These are phyloP conservation scores for Hydrocynus forskahlii DNA, from an alignment of 2,797 vertebrate genomes.

Conservation along the genomic window DNA sequence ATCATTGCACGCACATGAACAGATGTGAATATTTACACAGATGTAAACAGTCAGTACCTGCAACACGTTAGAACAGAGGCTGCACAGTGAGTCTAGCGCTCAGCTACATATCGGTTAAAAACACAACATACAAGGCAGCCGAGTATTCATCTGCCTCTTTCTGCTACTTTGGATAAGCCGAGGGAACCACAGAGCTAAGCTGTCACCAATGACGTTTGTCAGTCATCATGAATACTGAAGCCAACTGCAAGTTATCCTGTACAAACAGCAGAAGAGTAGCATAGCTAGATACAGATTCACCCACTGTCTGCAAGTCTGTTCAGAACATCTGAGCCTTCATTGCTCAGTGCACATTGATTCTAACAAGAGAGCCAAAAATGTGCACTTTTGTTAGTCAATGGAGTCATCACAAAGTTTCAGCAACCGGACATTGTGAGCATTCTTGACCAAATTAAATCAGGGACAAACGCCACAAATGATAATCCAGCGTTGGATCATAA, in stretches of 20 bases:
- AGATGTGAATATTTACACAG: constrained; percentile 78
- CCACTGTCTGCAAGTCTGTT: neutral
- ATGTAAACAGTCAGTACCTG: constrained; percentile 80
- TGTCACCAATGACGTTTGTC: constrained; percentile 55
- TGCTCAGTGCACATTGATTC: neutral
- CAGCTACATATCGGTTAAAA: constrained; percentile 64
- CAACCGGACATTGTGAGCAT: neutral
- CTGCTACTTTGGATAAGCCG: constrained; percentile 68
- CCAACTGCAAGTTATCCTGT: constrained; percentile 50
- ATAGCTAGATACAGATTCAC: constrained; percentile 4
- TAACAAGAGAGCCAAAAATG: neutral
- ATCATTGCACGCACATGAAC: constrained; percentile 74
- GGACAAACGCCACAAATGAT: neutral
- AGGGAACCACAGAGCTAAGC: neutral
- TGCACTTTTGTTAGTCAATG: neutral
- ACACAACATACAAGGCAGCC: constrained; percentile 66
- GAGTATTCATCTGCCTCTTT: constrained; percentile 71
- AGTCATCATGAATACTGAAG: constrained; percentile 51
- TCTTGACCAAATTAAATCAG: neutral
- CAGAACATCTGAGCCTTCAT: neutral
- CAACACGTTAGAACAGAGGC: constrained; percentile 64
- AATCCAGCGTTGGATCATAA: neutral
- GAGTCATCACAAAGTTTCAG: neutral
- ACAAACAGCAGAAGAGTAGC: constrained; percentile 25
- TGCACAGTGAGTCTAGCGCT: constrained; percentile 54